phyloP scores from a whole-genome alignment of 2,888 invertebrate genomes.

The Allygus modestus region DNA sequence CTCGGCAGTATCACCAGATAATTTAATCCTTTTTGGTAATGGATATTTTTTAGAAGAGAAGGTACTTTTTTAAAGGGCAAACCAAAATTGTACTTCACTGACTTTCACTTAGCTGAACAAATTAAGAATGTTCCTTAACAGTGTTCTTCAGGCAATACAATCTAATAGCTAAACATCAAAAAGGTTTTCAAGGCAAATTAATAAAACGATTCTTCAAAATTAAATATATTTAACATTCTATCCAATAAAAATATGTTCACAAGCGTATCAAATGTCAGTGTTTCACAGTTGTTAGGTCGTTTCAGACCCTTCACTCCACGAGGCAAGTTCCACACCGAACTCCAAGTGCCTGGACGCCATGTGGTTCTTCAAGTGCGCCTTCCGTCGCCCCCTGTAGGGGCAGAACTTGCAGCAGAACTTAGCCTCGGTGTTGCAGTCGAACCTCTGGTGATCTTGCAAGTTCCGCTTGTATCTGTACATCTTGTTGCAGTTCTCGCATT shows the following conservation, averaged over 20 bases:
- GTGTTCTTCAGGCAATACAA: no score
- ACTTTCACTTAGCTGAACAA: no score
- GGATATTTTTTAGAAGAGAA: no score
- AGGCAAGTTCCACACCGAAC: background rate
- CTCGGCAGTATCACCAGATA: no score
- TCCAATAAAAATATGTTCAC: background rate
- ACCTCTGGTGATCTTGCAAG: constrained; percentile 70
- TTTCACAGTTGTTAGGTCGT: background rate
- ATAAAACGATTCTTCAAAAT: background rate
- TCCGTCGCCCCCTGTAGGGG: constrained; percentile 63
- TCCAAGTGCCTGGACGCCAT: constrained; percentile 51
- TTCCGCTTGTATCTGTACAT: constrained; percentile 72
- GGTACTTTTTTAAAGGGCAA: no score
- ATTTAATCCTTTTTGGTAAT: no score
- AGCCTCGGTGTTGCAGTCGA: constrained; percentile 71
- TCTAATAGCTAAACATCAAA: no score
- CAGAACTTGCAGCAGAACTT: constrained; percentile 63
- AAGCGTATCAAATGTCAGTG: background rate
- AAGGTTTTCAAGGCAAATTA: background rate
- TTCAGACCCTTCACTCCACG: background rate
- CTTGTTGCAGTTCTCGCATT: constrained; percentile 71
- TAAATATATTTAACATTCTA: no score
- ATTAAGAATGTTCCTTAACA: no score
- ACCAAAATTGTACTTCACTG: no score
- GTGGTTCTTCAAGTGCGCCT: constrained; percentile 67